These are phyloP conservation scores for Corbicula japonica DNA, from an alignment of 2,888 invertebrate genomes.

Conservation along the genomic window DNA sequence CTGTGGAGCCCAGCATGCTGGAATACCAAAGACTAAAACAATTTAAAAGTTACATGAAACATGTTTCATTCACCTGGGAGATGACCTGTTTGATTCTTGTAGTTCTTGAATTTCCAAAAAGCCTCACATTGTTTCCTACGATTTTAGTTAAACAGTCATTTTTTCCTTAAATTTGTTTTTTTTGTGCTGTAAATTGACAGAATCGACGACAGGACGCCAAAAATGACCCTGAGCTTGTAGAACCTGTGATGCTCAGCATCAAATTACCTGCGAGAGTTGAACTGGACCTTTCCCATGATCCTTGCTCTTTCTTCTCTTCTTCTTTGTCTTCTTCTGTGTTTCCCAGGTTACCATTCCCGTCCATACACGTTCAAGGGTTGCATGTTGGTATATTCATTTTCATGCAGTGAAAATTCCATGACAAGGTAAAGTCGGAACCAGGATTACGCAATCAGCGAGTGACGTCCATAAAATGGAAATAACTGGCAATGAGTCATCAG, in stretches of 20 bases:
- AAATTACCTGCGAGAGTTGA: conserved; percentile 49
- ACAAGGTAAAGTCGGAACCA: conserved; percentile 2
- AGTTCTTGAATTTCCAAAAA: not conserved
- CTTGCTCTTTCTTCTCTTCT: conserved; percentile 38
- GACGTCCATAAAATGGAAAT: conserved; percentile 39
- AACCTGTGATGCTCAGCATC: not conserved
- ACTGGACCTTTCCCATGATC: conserved; percentile 52
- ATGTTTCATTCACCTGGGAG: no score
- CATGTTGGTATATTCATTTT: conserved; percentile 18
- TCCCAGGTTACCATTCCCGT: no score
- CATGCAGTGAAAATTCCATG: conserved; percentile 11
- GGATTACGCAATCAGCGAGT: conserved; percentile 3
- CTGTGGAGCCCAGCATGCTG: no score
- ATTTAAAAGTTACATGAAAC: no score
- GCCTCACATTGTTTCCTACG: not conserved
- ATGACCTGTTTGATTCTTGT: no score
- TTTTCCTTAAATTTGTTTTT: not conserved
- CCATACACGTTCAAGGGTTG: not conserved
- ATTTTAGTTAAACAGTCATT: not conserved
- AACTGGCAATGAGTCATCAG: conserved; percentile 20
- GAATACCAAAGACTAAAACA: no score
- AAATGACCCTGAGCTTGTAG: not conserved
- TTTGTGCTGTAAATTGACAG: not conserved
- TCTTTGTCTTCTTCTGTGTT: conserved; percentile 34
- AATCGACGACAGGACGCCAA: not conserved